phyloP scores from a whole-genome alignment of 1,140 invertebrate species.

The Metaphire vulgaris region DNA sequence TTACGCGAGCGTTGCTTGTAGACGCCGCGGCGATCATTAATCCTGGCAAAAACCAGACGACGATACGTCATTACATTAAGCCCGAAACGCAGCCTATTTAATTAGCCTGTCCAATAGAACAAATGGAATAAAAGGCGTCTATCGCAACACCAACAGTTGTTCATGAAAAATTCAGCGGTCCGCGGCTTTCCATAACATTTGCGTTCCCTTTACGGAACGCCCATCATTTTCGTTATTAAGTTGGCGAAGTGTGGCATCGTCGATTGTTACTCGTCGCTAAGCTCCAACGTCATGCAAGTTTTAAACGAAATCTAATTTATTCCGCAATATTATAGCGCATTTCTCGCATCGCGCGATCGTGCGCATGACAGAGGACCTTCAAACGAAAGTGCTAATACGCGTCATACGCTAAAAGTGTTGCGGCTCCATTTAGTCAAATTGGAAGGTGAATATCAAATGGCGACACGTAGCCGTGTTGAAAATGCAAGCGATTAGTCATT shows the following conservation, averaged over 20 bases:
- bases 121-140: background rate
- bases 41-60: background rate
- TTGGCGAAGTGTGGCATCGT: too few relatives aligned
- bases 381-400: background rate
- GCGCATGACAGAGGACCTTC: background rate
- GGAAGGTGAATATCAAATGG: too few relatives aligned
- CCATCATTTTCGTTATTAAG: background rate
- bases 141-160: background rate
- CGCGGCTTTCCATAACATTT: background rate
- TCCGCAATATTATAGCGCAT: background rate
- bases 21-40: background rate
- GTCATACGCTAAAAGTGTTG: too few relatives aligned
- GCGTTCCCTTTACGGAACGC: background rate
- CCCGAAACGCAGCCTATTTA: background rate
- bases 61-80: slow-evolving; percentile 2
- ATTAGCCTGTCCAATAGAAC: slow-evolving; percentile 2
- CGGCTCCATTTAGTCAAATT: too few relatives aligned
- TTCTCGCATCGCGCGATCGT: background rate
- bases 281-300: background rate
- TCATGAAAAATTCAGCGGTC: background rate
- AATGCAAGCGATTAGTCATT: too few relatives aligned
- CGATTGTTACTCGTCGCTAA: too few relatives aligned
- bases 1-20: background rate
- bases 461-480: too few relatives aligned
- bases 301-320: background rate